A percentile compares a stretch with the other conserved stretches of the same genome.
These are phyloP conservation scores for Drosophila nasuta DNA, from an alignment of 1,140 invertebrate genomes.

Conservation along the genomic window DNA sequence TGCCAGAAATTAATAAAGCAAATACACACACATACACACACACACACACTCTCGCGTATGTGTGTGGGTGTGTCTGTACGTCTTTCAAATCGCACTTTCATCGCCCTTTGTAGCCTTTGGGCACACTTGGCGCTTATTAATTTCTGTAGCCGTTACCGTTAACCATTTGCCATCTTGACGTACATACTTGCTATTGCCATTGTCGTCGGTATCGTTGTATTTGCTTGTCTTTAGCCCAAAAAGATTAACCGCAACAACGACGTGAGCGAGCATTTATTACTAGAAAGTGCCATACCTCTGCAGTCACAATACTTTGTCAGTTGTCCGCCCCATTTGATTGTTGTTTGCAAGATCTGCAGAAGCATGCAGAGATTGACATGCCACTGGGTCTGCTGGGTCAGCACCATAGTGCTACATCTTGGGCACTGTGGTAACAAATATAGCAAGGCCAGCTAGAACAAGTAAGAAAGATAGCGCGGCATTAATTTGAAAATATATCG, in stretches of 20 bases:
- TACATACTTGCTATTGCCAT: conserved; percentile 1
- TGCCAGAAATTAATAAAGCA: conserved; percentile 66
- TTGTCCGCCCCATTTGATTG: conserved; percentile 76
- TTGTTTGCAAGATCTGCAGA: conserved; percentile 30
- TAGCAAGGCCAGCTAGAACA: no score
- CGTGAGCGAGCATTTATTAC: conserved; percentile 68
- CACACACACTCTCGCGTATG: not conserved
- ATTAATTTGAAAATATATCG: no score
- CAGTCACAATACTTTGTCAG: conserved; percentile 75
- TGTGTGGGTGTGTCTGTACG: conserved; percentile 34
- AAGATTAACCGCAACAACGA: conserved; percentile 38
- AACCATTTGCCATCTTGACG: conserved; percentile 37
- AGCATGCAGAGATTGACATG: conserved; percentile 29
- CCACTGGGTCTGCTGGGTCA: conserved; percentile 20
- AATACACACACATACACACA: conserved; percentile 30
- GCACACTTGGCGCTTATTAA: conserved; percentile 78
- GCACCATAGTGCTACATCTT: conserved; percentile 3
- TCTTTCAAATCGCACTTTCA: conserved; percentile 73
- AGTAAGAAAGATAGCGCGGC: no score
- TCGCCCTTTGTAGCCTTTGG: conserved; percentile 47
- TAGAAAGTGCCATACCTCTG: conserved; percentile 64
- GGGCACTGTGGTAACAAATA: conserved; percentile 19
- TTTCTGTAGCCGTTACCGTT: conserved; percentile 59
- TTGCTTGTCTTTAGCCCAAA: conserved; percentile 34
- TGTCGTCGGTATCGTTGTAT: not conserved